These are phyloP conservation scores for Nerophis lumbriciformis DNA, from an alignment of 2,113 vertebrate species.

Conservation along the genomic window DNA sequence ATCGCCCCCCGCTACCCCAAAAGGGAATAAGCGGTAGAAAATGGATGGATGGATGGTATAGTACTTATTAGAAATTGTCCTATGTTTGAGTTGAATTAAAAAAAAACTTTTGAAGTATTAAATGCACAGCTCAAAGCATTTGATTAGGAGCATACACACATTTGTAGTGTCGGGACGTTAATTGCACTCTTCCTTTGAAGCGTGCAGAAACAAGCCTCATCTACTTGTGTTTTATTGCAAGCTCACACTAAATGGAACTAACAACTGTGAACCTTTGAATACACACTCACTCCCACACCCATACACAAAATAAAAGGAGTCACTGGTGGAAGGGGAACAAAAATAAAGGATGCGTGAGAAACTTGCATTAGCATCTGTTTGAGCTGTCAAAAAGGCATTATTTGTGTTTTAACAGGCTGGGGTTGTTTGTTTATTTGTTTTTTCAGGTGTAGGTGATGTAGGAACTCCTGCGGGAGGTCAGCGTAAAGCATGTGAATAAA, in stretches of 20 bases:
- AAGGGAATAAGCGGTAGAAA: too few species aligned
- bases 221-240: too few species aligned
- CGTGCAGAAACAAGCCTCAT: not conserved
- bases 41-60: too few species aligned
- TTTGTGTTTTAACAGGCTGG: not conserved
- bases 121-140: too few species aligned
- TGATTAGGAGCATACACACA: too few species aligned
- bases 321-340: not conserved
- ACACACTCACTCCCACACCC: slow-evolving; percentile 6
- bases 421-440: slow-evolving; percentile 8
- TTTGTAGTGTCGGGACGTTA: too few species aligned
- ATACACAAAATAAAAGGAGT: not conserved
- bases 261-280: slow-evolving; percentile 3
- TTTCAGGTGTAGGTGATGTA: not conserved
- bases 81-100: too few species aligned
- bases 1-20: too few species aligned
- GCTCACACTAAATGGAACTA: not conserved
- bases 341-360: not conserved
- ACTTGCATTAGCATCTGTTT: not conserved
- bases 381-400: not conserved
- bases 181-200: too few species aligned
- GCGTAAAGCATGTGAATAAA: not conserved
- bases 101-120: too few species aligned
- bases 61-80: too few species aligned
- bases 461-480: not conserved